Evolutionary conservation across 2,888 invertebrate species (phyloP).

Genomic region (Caprella mutica): DNA sequence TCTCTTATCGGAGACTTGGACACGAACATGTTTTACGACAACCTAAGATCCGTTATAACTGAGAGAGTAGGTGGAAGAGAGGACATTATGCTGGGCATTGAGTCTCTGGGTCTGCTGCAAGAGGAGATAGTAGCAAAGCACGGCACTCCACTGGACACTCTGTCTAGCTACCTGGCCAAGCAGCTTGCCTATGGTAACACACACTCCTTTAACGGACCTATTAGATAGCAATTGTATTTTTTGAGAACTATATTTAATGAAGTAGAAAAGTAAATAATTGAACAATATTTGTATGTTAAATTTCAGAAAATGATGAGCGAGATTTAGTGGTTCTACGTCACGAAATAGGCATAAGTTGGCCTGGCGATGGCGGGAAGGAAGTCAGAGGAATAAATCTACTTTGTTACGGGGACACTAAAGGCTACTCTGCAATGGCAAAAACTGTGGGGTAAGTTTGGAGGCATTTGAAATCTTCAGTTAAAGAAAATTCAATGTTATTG

Average conservation of each 20-base stretch:
- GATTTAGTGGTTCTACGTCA: slow-evolving; percentile 91
- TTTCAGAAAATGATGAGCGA: slow-evolving; percentile 55
- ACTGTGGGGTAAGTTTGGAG: slow-evolving; percentile 54
- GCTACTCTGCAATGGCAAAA: slow-evolving; percentile 92
- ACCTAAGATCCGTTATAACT: slow-evolving; percentile 67
- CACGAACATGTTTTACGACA: slow-evolving; percentile 77
- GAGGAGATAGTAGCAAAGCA: slow-evolving; percentile 70
- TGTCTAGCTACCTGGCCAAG: slow-evolving; percentile 76
- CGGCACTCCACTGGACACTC: slow-evolving; percentile 79
- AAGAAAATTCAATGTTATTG: no score
- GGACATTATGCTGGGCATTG: slow-evolving; percentile 58
- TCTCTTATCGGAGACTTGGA: slow-evolving; percentile 70
- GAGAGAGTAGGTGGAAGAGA: slow-evolving; percentile 58
- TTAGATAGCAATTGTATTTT: no score
- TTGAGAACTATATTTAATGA: slow-evolving; percentile 1
- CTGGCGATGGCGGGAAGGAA: slow-evolving; percentile 64
- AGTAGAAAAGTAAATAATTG: neutral
- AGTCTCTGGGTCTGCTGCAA: slow-evolving; percentile 74
- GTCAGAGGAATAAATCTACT: slow-evolving; percentile 54
- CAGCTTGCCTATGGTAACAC: slow-evolving; percentile 68
- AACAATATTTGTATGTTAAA: neutral
- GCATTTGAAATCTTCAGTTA: no score
- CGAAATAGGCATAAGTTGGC: slow-evolving; percentile 84
- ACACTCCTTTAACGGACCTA: no score
- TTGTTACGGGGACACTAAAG: slow-evolving; percentile 45